Base-by-base conservation (phyloP, 1,140 invertebrate species). In the Hycleus cichorii region DNA sequence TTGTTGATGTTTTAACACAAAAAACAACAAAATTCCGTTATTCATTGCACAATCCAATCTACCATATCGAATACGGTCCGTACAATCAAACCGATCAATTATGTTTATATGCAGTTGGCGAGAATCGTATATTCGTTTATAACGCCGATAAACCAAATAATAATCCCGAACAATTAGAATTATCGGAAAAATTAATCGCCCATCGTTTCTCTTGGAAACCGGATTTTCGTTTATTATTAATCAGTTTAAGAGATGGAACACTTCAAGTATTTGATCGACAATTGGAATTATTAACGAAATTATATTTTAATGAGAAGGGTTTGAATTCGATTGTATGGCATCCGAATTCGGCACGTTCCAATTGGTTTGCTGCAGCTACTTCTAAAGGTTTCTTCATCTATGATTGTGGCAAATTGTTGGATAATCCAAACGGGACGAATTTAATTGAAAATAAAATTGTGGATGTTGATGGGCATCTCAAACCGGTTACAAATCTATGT, bases 191-290 rank as follows among this genome's bases (percentile, higher is more conserved):
- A 49, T 63, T 64, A 12, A 73, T 75, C 42, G 76, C 68, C 4
- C 63, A 80, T 48, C 82, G 81, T 59, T 75, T 86, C 48, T 72
- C 78, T 10, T 87, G 84, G 84, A 86, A 83, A 65, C 75, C 78
- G 49, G 81, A 85, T 71, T 78, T 74, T 59, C 74, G 74, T 10
- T 69, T 79, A 4, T 71, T 86, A 63, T 79, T 83, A 39, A 59
- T 85, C 61, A 83, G 82, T 40, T 79, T 79, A 70, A 78, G 80
- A 64, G 80, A 82, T 77, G 83, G 84, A 68, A 18, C 6, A 11
- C 18, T 65, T n/a, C 7, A 25, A 0, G 40, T 61, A 38, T 55
- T 56, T 8, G 53, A 64, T 12, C 62, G 62, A 4, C 50, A 68
- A 47, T 47, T 58, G 9, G 39, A 26, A 3, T 25, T 43, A 9